phyloP scores from a whole-genome alignment of 2,797 vertebrate species.

The Zalophus californianus region DNA sequence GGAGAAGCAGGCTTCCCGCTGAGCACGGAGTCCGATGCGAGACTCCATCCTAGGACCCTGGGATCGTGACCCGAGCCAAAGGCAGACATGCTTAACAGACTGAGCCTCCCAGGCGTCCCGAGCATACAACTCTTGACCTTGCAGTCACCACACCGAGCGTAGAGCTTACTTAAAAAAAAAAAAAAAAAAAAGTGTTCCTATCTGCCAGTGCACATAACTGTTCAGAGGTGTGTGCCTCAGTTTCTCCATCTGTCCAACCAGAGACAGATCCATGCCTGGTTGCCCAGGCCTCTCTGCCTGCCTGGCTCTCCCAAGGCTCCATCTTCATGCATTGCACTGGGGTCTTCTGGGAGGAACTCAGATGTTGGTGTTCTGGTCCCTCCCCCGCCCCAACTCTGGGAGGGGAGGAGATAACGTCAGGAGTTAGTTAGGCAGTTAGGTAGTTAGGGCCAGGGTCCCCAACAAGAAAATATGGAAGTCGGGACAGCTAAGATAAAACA shows the following conservation, averaged over 20 bases:
- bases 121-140: background rate
- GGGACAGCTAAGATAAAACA: background rate
- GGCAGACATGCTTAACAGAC: background rate
- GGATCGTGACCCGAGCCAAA: background rate
- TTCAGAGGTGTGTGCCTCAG: background rate
- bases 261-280: background rate
- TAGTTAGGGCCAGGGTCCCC: background rate
- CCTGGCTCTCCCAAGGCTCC: background rate
- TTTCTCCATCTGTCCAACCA: background rate
- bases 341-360: background rate
- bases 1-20: background rate
- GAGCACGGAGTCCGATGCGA: background rate
- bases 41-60: background rate
- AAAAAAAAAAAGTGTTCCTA: background rate
- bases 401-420: background rate
- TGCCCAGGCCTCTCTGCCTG: background rate
- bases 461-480: background rate
- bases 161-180: background rate
- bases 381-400: no score
- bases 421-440: background rate
- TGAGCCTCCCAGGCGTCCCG: background rate
- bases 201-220: background rate
- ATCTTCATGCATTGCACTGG: background rate
- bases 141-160: fast-evolving
- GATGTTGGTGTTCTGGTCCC: background rate